Evolutionary conservation across 2,797 vertebrate species (phyloP).

Genomic region (Staurois parvus): DNA sequence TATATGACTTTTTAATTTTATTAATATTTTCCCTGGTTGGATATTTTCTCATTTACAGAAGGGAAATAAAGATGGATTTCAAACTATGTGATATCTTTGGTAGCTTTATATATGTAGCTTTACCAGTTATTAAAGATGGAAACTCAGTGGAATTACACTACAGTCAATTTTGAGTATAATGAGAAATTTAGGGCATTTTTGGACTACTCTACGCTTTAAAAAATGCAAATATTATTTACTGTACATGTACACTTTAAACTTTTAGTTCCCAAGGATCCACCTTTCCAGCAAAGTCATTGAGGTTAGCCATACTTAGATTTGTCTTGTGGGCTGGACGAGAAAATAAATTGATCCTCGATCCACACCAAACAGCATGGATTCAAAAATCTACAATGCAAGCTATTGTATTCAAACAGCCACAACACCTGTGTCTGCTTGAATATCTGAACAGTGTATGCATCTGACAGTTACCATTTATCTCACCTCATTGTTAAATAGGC

Average conservation of each 20-base stretch:
- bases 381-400: no score
- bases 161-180: neutral
- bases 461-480: no score
- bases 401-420: no score
- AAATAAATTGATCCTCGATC: no score
- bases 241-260: neutral
- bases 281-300: no score
- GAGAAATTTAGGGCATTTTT: neutral
- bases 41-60: slow-evolving; percentile 3
- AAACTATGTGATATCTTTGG: neutral
- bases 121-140: neutral
- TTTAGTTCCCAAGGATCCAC: neutral
- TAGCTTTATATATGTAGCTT: neutral
- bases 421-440: no score
- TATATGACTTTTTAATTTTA: slow-evolving; percentile 3
- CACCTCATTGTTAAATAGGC: no score
- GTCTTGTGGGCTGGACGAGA: no score
- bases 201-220: neutral
- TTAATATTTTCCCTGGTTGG: slow-evolving; percentile 13
- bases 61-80: slow-evolving; percentile 10
- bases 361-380: no score
- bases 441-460: no score
- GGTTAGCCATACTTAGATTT: no score
- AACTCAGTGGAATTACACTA: neutral
- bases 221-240: neutral